phyloP scores from a whole-genome alignment of 2,797 vertebrate genomes.

The Benthosema pterotum region DNA sequence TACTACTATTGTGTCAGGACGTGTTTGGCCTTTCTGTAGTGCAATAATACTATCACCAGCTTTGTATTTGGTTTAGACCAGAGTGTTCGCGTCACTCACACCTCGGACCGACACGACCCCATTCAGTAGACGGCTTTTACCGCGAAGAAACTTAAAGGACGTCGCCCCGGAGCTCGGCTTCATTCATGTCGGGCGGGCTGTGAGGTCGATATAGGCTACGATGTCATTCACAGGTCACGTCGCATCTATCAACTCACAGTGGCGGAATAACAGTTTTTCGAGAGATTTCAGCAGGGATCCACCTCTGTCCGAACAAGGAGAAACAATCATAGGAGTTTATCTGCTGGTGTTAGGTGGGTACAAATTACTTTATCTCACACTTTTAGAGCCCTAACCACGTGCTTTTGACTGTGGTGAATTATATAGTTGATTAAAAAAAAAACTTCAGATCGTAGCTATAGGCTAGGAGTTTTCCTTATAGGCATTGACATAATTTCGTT shows the following conservation, averaged over 20 bases:
- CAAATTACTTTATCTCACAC: neutral
- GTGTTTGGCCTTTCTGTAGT: no score
- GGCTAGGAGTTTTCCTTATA: no score
- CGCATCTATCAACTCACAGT: conserved; percentile 60
- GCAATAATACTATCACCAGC: no score
- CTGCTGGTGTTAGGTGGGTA: conserved; percentile 80
- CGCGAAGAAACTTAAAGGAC: neutral
- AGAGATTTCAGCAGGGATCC: conserved; percentile 70
- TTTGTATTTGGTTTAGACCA: neutral
- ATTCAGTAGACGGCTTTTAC: neutral
- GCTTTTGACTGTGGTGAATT: no score
- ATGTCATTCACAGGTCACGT: conserved; percentile 28
- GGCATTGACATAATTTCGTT: no score
- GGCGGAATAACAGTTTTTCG: conserved; percentile 83
- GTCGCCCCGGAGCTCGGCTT: neutral
- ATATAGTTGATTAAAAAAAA: no score
- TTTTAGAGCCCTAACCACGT: no score
- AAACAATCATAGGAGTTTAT: conserved; percentile 83
- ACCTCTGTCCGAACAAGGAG: conserved; percentile 81
- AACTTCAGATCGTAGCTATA: no score
- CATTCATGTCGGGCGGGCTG: neutral
- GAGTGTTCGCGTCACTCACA: neutral
- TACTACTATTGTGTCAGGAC: no score
- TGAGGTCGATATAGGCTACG: no score
- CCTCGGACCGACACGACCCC: neutral